Evolutionary conservation across 2,888 invertebrate species (phyloP).

Genomic region (Griposia aprilina): DNA sequence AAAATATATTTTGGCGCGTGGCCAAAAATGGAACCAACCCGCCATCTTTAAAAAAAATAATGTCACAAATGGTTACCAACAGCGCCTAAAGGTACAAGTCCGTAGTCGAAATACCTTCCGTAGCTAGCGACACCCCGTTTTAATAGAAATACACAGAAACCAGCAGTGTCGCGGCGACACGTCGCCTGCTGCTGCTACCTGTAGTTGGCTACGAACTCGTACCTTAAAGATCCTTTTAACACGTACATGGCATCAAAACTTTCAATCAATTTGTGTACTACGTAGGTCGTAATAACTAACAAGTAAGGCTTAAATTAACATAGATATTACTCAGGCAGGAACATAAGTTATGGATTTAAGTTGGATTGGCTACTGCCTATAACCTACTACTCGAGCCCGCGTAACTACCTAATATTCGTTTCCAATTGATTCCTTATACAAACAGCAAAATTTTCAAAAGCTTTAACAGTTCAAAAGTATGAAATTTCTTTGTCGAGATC

Average conservation of each 20-base stretch:
- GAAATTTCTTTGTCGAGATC: conserved; percentile 8
- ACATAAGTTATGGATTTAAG: too few species aligned
- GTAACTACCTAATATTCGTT: background rate
- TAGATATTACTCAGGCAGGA: background rate
- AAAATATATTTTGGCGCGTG: background rate
- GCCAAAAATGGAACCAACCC: background rate
- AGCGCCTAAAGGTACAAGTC: background rate
- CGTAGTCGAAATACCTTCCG: too few species aligned
- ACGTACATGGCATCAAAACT: too few species aligned
- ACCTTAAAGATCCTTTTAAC: too few species aligned
- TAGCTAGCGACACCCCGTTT: too few species aligned
- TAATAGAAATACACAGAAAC: too few species aligned
- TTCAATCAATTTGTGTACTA: too few species aligned
- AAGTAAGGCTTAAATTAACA: background rate
- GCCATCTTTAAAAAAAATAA: background rate
- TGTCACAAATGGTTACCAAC: background rate
- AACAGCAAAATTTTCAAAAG: conserved; percentile 1
- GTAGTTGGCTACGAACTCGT: too few species aligned
- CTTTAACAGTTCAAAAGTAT: background rate
- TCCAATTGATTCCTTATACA: conserved; percentile 26
- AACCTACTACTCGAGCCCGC: background rate
- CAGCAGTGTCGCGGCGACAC: too few species aligned
- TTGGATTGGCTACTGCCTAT: background rate
- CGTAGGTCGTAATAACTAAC: too few species aligned
- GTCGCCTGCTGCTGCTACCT: too few species aligned